Conservation (phyloP, 2,113 vertebrate species). For the Papio anubis region DNA sequence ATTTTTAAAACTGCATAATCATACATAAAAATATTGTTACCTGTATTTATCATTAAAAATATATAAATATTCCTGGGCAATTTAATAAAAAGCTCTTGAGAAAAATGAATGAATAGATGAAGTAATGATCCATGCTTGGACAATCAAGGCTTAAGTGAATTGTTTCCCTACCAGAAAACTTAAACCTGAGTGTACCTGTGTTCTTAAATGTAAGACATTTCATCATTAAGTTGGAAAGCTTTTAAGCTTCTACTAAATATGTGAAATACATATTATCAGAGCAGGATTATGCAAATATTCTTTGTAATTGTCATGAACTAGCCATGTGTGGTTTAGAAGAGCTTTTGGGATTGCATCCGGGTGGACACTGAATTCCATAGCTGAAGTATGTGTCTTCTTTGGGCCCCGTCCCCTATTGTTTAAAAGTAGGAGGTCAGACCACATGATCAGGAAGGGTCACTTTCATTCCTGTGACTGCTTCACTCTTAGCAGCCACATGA, state of each 20-base stretch:
- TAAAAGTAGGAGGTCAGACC: background rate
- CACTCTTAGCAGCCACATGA: background rate
- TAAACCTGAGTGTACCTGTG: background rate
- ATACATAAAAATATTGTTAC: background rate
- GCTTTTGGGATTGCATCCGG: background rate
- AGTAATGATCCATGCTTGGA: background rate
- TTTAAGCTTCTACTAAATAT: background rate
- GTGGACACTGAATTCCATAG: background rate
- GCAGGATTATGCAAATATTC: background rate
- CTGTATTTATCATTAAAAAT: background rate
- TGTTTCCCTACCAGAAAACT: background rate
- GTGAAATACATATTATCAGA: background rate
- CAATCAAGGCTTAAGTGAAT: background rate
- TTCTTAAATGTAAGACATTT: background rate
- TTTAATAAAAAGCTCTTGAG: background rate
- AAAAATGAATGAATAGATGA: background rate
- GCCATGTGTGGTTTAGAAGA: background rate
- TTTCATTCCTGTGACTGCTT: background rate
- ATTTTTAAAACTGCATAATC: background rate
- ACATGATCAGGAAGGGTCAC: background rate
- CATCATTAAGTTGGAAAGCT: background rate
- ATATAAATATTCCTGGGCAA: background rate
- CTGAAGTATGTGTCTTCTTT: background rate
- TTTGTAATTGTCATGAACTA: background rate
- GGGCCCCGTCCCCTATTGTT: background rate